Base-by-base conservation (phyloP, 2,113 vertebrate genomes). In the Raphicerus campestris region DNA sequence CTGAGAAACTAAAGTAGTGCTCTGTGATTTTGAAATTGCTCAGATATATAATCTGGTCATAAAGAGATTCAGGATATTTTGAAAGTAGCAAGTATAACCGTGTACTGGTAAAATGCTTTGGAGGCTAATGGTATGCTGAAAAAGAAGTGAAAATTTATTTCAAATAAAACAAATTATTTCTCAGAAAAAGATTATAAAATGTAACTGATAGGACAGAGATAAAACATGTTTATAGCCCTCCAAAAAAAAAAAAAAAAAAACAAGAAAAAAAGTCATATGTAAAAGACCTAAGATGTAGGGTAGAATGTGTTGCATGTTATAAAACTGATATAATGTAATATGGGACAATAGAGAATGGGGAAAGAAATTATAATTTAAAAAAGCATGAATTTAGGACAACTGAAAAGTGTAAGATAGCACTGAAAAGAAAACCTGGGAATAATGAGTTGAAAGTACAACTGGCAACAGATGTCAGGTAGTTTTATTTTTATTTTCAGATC, bases 401-500 rank as follows among this genome's bases (percentile, higher is more conserved):
- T 63, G 89, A 6, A 51, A 92, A 47, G 14, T 91, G 10, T 3
- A 56, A 58, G 53, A 13, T 3, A 89, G 5, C 11, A 13, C 49
- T 24, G 55, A 66, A 91, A 96, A 19, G 32, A 82, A 88, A 89
- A 61, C 1, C 17, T 82, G 20, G 35, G 20, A 61, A 77, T 77
- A 16, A 26, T 32, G 70, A 90, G 2, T 60, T 66, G 7, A 47
- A 98, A 92, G 16, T 5, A 88, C 17, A 97, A 11, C 0, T 10
- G 6, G 13, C 49, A 96, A 92, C 28, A 88, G 1, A 93, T 10
- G 10, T 83, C 63, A 55, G 95, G 90, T 53, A 90, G 45, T 87
- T 90, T 70, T 70, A 70, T 77, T 2, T 85, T 92, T 97, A 56
- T 93, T 98, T 98, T 95, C n/a, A 96, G 77, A 35, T 97, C 78